Conservation (phyloP, 2,113 vertebrate genomes). For the Amia ocellicauda region DNA sequence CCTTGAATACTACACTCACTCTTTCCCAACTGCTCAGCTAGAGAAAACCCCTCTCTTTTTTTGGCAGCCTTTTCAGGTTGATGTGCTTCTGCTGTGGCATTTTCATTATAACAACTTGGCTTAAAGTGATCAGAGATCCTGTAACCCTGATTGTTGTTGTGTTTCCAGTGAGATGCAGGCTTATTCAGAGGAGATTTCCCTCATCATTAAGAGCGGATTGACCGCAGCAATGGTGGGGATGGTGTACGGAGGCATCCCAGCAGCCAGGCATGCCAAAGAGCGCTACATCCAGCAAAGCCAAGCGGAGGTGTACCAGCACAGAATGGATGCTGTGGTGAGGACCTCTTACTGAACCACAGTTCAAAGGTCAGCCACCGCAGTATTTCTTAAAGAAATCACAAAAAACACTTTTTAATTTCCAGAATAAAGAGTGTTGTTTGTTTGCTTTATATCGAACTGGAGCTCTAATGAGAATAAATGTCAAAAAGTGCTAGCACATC, state of each 20-base stretch:
- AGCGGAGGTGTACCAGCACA: conserved; percentile 75
- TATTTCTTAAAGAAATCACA: too few species aligned
- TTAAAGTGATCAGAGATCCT: too few species aligned
- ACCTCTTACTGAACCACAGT: not conserved
- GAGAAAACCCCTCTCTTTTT: not conserved
- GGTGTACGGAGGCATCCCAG: conserved; percentile 85
- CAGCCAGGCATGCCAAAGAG: conserved; percentile 67
- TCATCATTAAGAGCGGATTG: conserved; percentile 60
- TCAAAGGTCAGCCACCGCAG: not conserved
- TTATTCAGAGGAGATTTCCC: conserved; percentile 71
- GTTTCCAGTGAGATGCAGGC: conserved; percentile 56
- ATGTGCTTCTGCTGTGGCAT: too few species aligned
- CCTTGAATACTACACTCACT: not conserved
- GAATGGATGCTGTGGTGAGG: conserved; percentile 83
- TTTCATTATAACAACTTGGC: too few species aligned
- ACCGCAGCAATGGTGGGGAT: conserved; percentile 65
- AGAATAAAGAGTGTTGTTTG: too few species aligned
- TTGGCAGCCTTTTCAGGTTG: too few species aligned
- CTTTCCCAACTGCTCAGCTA: not conserved
- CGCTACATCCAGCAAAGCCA: conserved; percentile 78
- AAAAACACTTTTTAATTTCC: too few species aligned
- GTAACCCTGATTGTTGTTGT: not conserved
- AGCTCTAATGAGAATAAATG: not conserved
- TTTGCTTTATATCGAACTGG: too few species aligned
- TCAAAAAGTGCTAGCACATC: not conserved